These are phyloP conservation scores for Frieseomelitta varia DNA, from an alignment of 1,140 invertebrate genomes.

Conservation along the genomic window DNA sequence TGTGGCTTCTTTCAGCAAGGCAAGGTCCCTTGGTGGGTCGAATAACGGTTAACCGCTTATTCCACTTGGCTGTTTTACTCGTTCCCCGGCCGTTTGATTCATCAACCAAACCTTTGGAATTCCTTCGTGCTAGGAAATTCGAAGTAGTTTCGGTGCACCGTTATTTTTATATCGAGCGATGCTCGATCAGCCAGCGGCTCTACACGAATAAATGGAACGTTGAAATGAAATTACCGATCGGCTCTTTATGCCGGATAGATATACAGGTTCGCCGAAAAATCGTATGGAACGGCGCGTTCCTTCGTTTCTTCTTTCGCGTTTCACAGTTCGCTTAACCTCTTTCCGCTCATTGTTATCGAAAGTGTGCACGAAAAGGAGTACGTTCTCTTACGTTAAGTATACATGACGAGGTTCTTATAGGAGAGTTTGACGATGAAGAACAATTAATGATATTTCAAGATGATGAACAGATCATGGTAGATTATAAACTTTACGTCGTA, in stretches of 20 bases:
- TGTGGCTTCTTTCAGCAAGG: conserved; percentile 63
- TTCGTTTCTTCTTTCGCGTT: background rate
- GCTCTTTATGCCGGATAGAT: too few species aligned
- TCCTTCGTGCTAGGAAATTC: conserved; percentile 35
- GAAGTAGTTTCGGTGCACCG: conserved; percentile 18
- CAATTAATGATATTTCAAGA: too few species aligned
- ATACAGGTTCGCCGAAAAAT: background rate
- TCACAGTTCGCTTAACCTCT: conserved; percentile 11
- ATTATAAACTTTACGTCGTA: background rate
- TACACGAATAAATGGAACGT: background rate
- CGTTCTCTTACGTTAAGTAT: background rate
- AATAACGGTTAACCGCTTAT: conserved; percentile 75
- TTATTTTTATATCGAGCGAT: conserved; percentile 21
- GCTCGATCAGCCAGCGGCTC: background rate
- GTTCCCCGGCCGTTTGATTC: conserved; percentile 57
- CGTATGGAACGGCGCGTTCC: background rate
- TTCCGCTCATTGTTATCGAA: conserved; percentile 14
- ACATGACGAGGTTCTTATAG: background rate
- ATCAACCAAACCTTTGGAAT: conserved; percentile 43
- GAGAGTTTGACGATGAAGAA: background rate
- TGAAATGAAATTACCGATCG: background rate
- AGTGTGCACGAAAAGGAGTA: background rate
- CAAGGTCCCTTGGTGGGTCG: conserved; percentile 69
- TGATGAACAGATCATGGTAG: too few species aligned
- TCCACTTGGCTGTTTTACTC: conserved; percentile 70